Evolutionary conservation across 2,888 invertebrate species (phyloP), one percentile per base, ranked within the genome.

Genomic region (Meteorus colon): DNA sequence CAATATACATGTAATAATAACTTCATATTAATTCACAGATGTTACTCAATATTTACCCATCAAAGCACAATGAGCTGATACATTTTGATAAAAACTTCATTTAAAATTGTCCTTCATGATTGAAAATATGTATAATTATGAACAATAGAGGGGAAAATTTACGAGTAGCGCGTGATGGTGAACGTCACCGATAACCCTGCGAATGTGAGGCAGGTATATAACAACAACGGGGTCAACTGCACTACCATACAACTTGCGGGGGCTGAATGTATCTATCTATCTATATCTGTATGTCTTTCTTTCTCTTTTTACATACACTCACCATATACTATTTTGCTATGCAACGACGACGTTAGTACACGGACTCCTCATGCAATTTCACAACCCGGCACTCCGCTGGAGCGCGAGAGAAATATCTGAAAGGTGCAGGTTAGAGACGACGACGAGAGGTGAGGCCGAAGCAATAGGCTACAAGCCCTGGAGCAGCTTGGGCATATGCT

Each of bases 381-480:
- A 79, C 81, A 82, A 84, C 85, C 85, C 84, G 82, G 82, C 81
- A 78, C 67, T 73, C 72, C 60, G 59, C 41, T 75, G 80, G 74
- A 82, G 86, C 85, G 82, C 85, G 82, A 84, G 85, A 86, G 85
- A 86, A 86, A 86, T 85, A 85, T 81, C 84, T 82, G 84, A 84
- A 82, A 85, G 86, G 86, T 84, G 83, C 87, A 87, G 86, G 84
- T 85, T 86, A 85, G 81, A 82, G 81, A 79, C 81, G 81, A 79
- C 77, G 80, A 81, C 82, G 81, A 80, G 81, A 80, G 79, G 82
- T 81, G 82, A 81, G 80, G 82, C 81, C 80, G 82, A 83, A 81
- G 80, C 79, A 79, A 80, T 79, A 78, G 79, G 79, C 79, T 79
- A 80, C 77, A 77, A 81, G 81, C 83, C 81, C 77, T 78, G 78